Base-by-base conservation (phyloP, 2,113 vertebrate species). In the Phalacrocorax brasilianus region DNA sequence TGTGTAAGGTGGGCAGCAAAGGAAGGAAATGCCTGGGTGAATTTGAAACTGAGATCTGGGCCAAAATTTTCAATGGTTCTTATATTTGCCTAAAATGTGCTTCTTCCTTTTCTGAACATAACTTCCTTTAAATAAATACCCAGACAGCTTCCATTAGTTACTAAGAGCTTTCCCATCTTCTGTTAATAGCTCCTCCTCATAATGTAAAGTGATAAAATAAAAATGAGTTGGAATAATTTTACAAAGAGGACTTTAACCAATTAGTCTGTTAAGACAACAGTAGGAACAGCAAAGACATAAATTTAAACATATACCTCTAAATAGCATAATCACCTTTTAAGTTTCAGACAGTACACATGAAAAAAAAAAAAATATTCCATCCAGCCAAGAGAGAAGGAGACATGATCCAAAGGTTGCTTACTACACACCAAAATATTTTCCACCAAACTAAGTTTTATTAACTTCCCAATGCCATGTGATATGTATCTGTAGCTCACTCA, bases 391-490 rank as follows among this genome's bases (percentile, higher is more conserved):
- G 53, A 77, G 66, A 67, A 72, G 23, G 82, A 92, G 95, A 83
- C 28, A 33, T 4, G 63, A 97, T 89, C 91, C 70, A 73, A 77
- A 88, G 55, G 89, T 52, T 90, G 66, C 82, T 95, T 92, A 33
- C 62, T 91, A 21, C 59, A 55, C 75, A 95, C 82, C 70, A 91
- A 78, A 95, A 80, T 83, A 91, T 89, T 96, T 97, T 85, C 89
- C 93, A 96, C 67, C 76, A 92, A 97, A 84, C 55, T 87, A 92
- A 96, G 91, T 91, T 97, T 89, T 94, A 61, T 96, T 95, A 96
- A 94, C 38, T 96, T 81, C 93, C 73, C 91, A 91, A 35, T 93
- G 82, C 42, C 79, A 40, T 52, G 26, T 11, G 73, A 95, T 96
- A 42, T 33, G 28, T 63, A 89, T 96, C 96, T 93, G 91, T 92